A percentile compares a stretch with the other conserved stretches of the same genome.
Conservation (phyloP, 2,888 invertebrate species). For the Diaprepes abbreviatus region DNA sequence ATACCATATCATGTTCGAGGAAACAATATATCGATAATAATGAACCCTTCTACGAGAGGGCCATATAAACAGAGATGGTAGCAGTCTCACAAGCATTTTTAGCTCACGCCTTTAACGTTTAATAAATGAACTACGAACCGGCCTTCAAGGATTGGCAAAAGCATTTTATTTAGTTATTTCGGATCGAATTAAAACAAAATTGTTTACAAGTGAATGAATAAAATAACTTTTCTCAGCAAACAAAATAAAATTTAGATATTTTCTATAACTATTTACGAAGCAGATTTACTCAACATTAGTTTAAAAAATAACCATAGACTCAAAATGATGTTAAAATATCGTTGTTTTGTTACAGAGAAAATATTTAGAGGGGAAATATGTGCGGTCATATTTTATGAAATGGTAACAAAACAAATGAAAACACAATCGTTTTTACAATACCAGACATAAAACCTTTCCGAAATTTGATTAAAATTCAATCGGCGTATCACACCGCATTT, state of each 20-base stretch:
- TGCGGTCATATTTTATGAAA: constrained; percentile 20
- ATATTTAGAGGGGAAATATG: background rate
- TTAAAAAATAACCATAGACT: background rate
- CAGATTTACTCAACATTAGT: background rate
- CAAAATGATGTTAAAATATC: background rate
- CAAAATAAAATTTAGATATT: too few species aligned
- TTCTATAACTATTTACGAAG: too few species aligned
- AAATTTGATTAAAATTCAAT: constrained; percentile 26
- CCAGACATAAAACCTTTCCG: constrained; percentile 12
- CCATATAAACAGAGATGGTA: background rate
- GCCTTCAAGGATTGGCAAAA: constrained; percentile 17
- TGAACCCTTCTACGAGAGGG: background rate
- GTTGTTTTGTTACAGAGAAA: background rate
- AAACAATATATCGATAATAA: background rate
- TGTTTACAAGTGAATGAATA: too few species aligned
- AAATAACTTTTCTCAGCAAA: too few species aligned
- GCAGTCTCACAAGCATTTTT: constrained; percentile 1
- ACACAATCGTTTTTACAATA: constrained; percentile 11
- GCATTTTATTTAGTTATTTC: constrained; percentile 4
- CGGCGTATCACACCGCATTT: constrained; percentile 1
- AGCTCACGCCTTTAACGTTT: constrained; percentile 22
- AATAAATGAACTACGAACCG: background rate
- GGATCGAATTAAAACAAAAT: too few species aligned
- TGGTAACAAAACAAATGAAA: constrained; percentile 16
- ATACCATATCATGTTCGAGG: background rate